A percentile compares a stretch with the other conserved stretches of the same genome.
phyloP scores from a whole-genome alignment of 2,797 vertebrate species.

The Acanthurus leucopareius region DNA sequence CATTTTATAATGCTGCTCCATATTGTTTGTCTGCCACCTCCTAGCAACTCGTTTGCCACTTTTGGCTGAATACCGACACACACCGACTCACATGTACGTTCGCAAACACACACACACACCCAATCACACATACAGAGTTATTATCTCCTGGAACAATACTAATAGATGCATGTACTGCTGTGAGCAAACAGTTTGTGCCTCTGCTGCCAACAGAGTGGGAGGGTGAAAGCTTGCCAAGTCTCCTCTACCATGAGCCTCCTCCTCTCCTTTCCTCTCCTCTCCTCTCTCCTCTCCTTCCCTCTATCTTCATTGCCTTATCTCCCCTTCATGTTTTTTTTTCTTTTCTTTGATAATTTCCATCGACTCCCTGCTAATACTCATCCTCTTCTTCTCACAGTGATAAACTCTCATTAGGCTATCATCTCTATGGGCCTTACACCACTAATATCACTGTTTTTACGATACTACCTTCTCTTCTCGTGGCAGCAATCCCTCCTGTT shows the following conservation, averaged over 20 bases:
- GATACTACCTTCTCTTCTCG: conserved; percentile 17
- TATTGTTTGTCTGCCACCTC: conserved; percentile 71
- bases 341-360: conserved; percentile 22
- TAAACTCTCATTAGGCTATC: conserved; percentile 25
- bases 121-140: conserved; percentile 64
- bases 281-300: conserved; percentile 12
- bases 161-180: conserved; percentile 83
- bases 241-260: conserved; percentile 60
- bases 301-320: conserved; percentile 8
- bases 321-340: not conserved
- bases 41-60: conserved; percentile 49
- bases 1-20: conserved; percentile 29
- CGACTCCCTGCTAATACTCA: not conserved
- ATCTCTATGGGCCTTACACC: conserved; percentile 5
- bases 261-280: conserved; percentile 35
- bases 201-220: conserved; percentile 81
- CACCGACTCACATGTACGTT: conserved; percentile 29
- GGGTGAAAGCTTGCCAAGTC: conserved; percentile 80
- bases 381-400: conserved; percentile 11
- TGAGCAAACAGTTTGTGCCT: conserved; percentile 80
- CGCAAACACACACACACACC: conserved; percentile 21
- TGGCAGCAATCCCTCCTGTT: conserved; percentile 42
- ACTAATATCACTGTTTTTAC: conserved; percentile 3
- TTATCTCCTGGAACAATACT: conserved; percentile 84
- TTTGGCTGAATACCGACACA: conserved; percentile 50